These are phyloP conservation scores for Rhynchonema sp. DNA, from an alignment of 2,888 invertebrate genomes.

Conservation along the genomic window DNA sequence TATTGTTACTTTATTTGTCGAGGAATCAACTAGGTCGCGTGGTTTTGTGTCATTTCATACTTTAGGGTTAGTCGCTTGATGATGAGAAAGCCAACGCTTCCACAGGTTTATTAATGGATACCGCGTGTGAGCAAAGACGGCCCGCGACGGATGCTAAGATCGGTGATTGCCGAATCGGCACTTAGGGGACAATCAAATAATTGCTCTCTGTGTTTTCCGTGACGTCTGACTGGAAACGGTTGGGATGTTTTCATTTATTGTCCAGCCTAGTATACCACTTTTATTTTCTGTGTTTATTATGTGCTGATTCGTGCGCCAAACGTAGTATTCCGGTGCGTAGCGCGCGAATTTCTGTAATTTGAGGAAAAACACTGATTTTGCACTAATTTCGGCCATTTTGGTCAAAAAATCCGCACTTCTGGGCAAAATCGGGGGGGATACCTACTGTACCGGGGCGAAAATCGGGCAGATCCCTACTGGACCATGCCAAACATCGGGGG, in stretches of 20 bases:
- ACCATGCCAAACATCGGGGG: too few relatives aligned
- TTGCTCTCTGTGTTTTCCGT: conserved; percentile 82
- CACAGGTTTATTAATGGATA: conserved; percentile 7
- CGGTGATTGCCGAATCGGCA: conserved; percentile 64
- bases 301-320: too few relatives aligned
- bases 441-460: too few relatives aligned
- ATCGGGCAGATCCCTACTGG: too few relatives aligned
- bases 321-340: too few relatives aligned
- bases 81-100: too few relatives aligned
- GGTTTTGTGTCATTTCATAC: not conserved
- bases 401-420: too few relatives aligned
- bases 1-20: conserved; percentile 86
- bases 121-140: conserved; percentile 41
- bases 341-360: too few relatives aligned
- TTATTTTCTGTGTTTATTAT: not conserved
- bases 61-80: not conserved
- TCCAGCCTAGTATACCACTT: not conserved
- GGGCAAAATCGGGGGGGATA: too few relatives aligned
- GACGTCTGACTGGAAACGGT: conserved; percentile 61
- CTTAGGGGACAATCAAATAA: conserved; percentile 73
- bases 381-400: too few relatives aligned
- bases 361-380: too few relatives aligned
- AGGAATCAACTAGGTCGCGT: conserved; percentile 49
- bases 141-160: conserved; percentile 70
- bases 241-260: conserved; percentile 3